Conservation (phyloP, 2,888 invertebrate species). For the Noctua pronuba region DNA sequence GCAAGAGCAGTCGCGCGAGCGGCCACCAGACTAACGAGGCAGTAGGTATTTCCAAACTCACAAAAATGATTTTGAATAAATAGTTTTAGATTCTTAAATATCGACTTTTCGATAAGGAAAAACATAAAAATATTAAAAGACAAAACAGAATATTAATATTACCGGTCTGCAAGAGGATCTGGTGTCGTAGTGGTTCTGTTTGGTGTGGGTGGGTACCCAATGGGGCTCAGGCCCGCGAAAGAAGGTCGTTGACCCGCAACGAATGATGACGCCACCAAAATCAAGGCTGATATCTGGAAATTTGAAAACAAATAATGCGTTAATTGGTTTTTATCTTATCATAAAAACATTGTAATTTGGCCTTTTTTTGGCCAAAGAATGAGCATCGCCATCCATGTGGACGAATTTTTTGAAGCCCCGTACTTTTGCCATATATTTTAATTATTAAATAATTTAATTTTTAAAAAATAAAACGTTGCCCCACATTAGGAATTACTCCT, state of each 20-base stretch:
- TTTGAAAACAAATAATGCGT: background rate
- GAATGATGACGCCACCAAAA: conserved; percentile 72
- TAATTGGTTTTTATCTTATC: background rate
- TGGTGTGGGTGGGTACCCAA: conserved; percentile 91
- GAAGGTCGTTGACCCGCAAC: conserved; percentile 90
- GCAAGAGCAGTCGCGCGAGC: background rate
- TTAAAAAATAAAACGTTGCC: too few relatives aligned
- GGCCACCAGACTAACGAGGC: too few relatives aligned
- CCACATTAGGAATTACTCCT: too few relatives aligned
- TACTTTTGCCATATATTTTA: background rate
- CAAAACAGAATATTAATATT: conserved; percentile 22
- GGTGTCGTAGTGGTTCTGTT: conserved; percentile 75
- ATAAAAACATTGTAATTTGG: background rate
- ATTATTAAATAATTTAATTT: too few relatives aligned
- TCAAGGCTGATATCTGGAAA: conserved; percentile 64
- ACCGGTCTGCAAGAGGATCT: conserved; percentile 84
- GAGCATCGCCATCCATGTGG: background rate
- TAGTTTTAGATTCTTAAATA: background rate
- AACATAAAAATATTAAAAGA: background rate
- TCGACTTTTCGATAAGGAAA: conserved; percentile 8
- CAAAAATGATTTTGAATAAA: background rate
- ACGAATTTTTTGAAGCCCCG: background rate
- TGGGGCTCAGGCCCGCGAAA: conserved; percentile 91
- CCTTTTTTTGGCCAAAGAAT: background rate
- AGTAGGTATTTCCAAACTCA: too few relatives aligned